phyloP scores from a whole-genome alignment of 1,140 invertebrate genomes.

The Formica exsecta region DNA sequence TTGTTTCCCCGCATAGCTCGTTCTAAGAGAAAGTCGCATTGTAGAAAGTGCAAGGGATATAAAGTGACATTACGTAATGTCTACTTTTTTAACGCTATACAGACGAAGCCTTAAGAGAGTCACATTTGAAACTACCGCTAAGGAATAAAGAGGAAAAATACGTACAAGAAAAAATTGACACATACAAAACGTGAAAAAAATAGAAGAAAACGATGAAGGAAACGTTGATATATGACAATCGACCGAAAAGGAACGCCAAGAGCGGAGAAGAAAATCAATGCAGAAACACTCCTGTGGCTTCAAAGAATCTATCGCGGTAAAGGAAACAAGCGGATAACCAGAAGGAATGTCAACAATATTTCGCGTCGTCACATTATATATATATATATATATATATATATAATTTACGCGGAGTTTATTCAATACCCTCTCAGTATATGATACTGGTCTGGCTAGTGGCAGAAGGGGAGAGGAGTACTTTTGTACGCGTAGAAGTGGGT shows the following conservation, averaged over 20 bases:
- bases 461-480: not conserved
- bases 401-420: slow-evolving; percentile 41
- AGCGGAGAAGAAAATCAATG: not conserved
- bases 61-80: not conserved
- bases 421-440: not conserved
- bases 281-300: not conserved
- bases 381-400: not conserved
- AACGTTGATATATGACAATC: not conserved
- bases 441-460: not conserved
- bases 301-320: not conserved
- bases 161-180: not conserved
- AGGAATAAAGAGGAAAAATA: not conserved
- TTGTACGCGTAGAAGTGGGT: slow-evolving; percentile 24
- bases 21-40: not conserved
- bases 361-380: not conserved
- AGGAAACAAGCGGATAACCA: not conserved
- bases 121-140: not conserved
- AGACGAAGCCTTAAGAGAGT: not conserved
- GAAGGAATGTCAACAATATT: not conserved
- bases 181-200: not conserved
- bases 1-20: not conserved
- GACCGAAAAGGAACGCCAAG: not conserved
- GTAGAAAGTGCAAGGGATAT: not conserved
- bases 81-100: not conserved
- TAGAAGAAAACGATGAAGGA: not conserved